Evolutionary conservation across 2,888 invertebrate genomes (phyloP).

Genomic region (Hololepta plana): DNA sequence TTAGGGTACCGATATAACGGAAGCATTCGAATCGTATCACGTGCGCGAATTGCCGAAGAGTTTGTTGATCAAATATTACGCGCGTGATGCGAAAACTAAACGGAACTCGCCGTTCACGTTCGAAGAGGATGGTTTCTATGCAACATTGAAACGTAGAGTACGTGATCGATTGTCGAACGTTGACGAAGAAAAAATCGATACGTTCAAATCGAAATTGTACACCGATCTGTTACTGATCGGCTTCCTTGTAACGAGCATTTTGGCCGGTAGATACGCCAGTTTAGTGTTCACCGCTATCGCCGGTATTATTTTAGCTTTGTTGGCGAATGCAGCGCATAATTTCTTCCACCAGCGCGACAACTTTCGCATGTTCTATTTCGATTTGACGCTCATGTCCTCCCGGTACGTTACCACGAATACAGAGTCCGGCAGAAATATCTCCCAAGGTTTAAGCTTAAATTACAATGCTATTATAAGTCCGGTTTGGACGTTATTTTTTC

Average conservation of each 20-base stretch:
- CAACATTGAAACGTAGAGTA: slow-evolving; percentile 42
- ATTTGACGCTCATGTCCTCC: slow-evolving; percentile 46
- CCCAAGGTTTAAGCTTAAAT: no score
- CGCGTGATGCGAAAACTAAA: slow-evolving; percentile 39
- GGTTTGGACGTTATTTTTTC: no score
- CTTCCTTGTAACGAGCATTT: no score
- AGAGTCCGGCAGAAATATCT: no score
- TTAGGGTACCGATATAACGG: slow-evolving; percentile 64
- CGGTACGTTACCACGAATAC: slow-evolving; percentile 34
- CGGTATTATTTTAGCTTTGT: slow-evolving; percentile 38
- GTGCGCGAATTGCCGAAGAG: slow-evolving; percentile 33
- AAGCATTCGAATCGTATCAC: slow-evolving; percentile 61
- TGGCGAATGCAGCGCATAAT: slow-evolving; percentile 49
- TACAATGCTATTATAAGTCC: no score
- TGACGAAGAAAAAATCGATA: no score
- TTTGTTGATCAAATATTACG: slow-evolving; percentile 44
- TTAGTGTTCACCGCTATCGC: slow-evolving; percentile 26
- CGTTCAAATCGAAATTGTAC: no score
- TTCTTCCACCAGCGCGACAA: slow-evolving; percentile 59
- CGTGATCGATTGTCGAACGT: slow-evolving; percentile 32
- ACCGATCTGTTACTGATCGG: no score
- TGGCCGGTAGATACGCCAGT: background rate
- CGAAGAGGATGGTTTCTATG: slow-evolving; percentile 54
- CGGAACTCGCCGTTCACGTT: slow-evolving; percentile 59
- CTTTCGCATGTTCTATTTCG: slow-evolving; percentile 63